Base-by-base conservation (phyloP, 2,113 vertebrate species). In the Oreochromis niloticus region DNA sequence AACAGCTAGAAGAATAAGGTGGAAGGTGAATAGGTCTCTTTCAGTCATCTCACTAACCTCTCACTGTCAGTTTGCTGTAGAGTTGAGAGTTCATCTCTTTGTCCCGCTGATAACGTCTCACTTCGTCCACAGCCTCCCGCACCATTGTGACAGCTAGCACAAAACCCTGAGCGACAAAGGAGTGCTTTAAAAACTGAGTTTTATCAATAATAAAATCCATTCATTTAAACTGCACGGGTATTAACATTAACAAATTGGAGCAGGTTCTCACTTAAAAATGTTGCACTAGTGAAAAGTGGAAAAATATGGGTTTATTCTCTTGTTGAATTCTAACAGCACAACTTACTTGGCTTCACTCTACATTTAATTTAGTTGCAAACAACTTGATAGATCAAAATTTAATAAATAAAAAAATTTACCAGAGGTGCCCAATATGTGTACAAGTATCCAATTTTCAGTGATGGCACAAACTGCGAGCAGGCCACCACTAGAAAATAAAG, bases 351-450 rank as follows among this genome's bases (percentile, higher is more conserved):
- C 24, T 32, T 78, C 11, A 78, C 46, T 34, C 6, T 34, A 32
- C 16, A 48, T 52, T 7, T 52, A 52, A 52, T 50, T 30, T 30
- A 2, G 27, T 78, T 78, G 17, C 46, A 78, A 78, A 52, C 17
- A 50, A 78, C 4, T 19, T 78, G 17, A 50, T 1, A 48, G 6
- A 75, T 78, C 43, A 50, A 78, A 75, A 12, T 13, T 68, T 39
- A 68, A 66, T 39, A 1, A 0, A 39, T 2, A 68, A 68, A 68
- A 68, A 8, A 34, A 89, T 96, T 98, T 98, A 99, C 99, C 98
- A 99, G 96, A 86, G 99, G 99, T 55, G 98, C 98, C 99, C 99
- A 99, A 96, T 99, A 99, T 1, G 99, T 99, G 96, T 99, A 99
- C 94, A 99, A 95, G 94, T 98, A 99, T 92, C 99, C 98, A 81